These are phyloP conservation scores for Betta splendens DNA, from an alignment of 2,797 vertebrate species.

Conservation along the genomic window DNA sequence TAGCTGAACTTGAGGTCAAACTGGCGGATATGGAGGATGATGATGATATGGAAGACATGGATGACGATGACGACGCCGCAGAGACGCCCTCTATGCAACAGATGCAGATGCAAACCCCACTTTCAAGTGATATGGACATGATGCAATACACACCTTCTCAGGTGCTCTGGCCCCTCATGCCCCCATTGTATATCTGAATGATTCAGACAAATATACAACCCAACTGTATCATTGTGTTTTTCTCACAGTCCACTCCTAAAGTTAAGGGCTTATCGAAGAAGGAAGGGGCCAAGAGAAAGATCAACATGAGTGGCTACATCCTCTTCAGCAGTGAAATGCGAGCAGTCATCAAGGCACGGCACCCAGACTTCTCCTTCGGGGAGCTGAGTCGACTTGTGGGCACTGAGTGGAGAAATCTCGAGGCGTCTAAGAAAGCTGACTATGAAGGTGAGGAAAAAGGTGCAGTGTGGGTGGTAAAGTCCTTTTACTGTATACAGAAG, in stretches of 20 bases:
- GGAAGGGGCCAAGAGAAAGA: constrained; percentile 97
- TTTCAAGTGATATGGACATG: constrained; percentile 88
- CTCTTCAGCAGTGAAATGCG: constrained; percentile 99
- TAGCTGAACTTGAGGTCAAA: constrained; percentile 95
- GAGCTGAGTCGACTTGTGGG: constrained; percentile 98
- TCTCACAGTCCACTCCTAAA: constrained; percentile 91
- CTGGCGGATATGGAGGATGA: constrained; percentile 95
- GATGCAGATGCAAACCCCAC: constrained; percentile 90
- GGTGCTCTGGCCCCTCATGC: constrained; percentile 62
- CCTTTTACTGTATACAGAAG: neutral
- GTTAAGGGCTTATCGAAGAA: constrained; percentile 95
- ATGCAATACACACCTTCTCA: constrained; percentile 94
- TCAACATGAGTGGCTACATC: constrained; percentile 99
- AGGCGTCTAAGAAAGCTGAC: constrained; percentile 94
- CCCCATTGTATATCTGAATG: neutral
- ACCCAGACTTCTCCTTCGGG: constrained; percentile 97
- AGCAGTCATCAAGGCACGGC: constrained; percentile 96
- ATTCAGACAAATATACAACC: neutral
- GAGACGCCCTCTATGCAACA: constrained; percentile 91
- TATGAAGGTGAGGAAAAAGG: constrained; percentile 90
- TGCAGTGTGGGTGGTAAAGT: neutral
- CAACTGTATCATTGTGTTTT: constrained; percentile 5
- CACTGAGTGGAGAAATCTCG: constrained; percentile 98
- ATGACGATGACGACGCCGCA: constrained; percentile 91
- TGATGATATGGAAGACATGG: constrained; percentile 94